phyloP scores from a whole-genome alignment of 2,888 invertebrate genomes.

The Zelleria hepariella region DNA sequence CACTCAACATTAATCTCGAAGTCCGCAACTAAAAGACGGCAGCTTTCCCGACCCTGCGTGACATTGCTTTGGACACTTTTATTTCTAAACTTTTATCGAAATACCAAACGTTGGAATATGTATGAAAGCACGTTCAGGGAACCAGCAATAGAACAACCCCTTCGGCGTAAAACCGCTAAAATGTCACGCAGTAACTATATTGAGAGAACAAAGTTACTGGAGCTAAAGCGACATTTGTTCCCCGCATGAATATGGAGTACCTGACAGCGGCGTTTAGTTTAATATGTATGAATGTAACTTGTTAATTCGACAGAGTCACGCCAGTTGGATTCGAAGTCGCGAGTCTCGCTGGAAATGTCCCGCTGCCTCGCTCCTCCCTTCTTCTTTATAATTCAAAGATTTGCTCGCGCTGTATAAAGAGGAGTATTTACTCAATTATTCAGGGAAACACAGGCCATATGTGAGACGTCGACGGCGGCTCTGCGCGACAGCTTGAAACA shows the following conservation, averaged over 20 bases:
- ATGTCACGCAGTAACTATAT: no score
- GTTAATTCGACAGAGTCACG: conserved; percentile 32
- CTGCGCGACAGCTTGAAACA: background rate
- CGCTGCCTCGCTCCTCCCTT: conserved; percentile 26
- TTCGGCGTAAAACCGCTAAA: background rate
- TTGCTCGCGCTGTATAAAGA: conserved; percentile 55
- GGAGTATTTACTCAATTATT: conserved; percentile 52
- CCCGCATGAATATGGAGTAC: conserved; percentile 48
- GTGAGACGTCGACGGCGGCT: background rate
- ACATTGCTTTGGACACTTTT: no score
- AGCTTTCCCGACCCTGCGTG: no score
- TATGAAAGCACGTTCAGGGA: no score
- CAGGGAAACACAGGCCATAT: conserved; percentile 24
- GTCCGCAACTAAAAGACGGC: no score
- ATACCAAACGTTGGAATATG: no score
- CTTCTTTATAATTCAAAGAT: conserved; percentile 65
- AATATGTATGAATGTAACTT: conserved; percentile 66
- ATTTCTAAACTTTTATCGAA: no score
- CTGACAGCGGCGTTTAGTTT: conserved; percentile 37
- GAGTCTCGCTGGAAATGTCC: conserved; percentile 21
- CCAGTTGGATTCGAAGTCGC: conserved; percentile 24
- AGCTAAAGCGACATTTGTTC: background rate
- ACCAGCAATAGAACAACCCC: no score
- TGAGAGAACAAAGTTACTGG: background rate
- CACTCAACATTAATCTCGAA: no score